Evolutionary conservation across 2,113 vertebrate genomes (phyloP).

Genomic region (Australoheros scitulus): DNA sequence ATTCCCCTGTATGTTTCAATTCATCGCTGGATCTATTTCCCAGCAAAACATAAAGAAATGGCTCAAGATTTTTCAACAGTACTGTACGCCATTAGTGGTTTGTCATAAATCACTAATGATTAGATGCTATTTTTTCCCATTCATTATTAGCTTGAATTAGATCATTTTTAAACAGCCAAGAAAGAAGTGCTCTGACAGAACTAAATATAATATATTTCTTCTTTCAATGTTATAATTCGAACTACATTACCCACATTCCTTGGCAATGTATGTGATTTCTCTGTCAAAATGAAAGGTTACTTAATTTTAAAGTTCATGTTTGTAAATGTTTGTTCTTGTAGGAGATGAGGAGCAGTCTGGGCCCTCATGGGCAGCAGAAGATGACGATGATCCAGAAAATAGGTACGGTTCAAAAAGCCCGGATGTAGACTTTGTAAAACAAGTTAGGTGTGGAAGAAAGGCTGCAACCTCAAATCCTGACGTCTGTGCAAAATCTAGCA

Average conservation of each 20-base stretch:
- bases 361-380: constrained; percentile 85
- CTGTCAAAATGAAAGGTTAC: background rate
- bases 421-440: constrained; percentile 82
- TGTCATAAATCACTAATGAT: accelerated
- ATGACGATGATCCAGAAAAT: constrained; percentile 98
- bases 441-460: constrained; percentile 81
- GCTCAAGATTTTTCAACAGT: background rate
- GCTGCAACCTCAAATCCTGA: constrained; percentile 75
- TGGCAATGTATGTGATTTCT: background rate
- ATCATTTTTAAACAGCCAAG: background rate
- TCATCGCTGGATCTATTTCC: background rate
- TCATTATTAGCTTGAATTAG: background rate
- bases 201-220: background rate
- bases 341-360: constrained; percentile 88
- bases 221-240: background rate
- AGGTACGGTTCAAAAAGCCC: constrained; percentile 91
- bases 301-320: background rate
- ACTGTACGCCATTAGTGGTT: background rate
- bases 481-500: constrained; percentile 78
- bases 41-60: background rate
- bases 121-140: background rate
- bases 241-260: background rate
- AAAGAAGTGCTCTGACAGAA: background rate
- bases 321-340: constrained; percentile 57
- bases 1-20: background rate